A percentile compares a stretch with the other conserved stretches of the same genome.
These are phyloP conservation scores for Chaetodon trifascialis DNA, from an alignment of 2,113 vertebrate genomes.

Conservation along the genomic window DNA sequence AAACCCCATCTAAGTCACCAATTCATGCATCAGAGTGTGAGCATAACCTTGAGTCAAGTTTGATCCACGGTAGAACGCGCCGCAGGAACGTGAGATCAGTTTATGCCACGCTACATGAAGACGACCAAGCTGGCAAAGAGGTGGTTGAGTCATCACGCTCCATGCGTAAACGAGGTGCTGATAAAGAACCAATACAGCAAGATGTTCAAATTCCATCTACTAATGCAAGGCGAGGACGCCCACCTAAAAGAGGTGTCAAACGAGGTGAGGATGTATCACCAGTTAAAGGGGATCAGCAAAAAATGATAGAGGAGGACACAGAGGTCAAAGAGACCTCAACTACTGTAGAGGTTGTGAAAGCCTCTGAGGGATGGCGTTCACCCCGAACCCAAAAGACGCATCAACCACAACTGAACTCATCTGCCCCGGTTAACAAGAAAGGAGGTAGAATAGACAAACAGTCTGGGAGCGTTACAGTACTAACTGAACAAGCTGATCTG, in stretches of 20 bases:
- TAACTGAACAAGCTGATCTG: constrained; percentile 76
- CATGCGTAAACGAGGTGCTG: constrained; percentile 89
- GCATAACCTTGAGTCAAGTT: constrained; percentile 86
- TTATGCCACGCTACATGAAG: constrained; percentile 93
- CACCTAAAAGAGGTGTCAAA: constrained; percentile 91
- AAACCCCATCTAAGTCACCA: constrained; percentile 90
- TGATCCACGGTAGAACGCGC: constrained; percentile 90
- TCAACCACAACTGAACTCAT: constrained; percentile 72
- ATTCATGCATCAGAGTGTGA: constrained; percentile 87
- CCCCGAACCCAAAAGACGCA: constrained; percentile 88
- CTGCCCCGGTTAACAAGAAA: constrained; percentile 86
- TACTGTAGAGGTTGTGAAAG: constrained; percentile 85
- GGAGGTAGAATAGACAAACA: constrained; percentile 86
- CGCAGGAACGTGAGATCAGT: constrained; percentile 95
- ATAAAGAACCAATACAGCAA: constrained; percentile 88
- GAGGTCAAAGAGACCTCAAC: constrained; percentile 86
- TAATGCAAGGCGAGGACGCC: constrained; percentile 89
- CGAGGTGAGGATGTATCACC: constrained; percentile 88
- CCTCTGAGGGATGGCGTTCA: constrained; percentile 84
- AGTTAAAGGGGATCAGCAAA: constrained; percentile 84
- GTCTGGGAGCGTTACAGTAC: constrained; percentile 64
- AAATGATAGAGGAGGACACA: constrained; percentile 84
- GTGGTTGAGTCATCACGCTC: constrained; percentile 86
- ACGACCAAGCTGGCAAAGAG: constrained; percentile 89
- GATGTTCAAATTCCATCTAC: constrained; percentile 83